phyloP scores from a whole-genome alignment of 2,797 vertebrate species.

The Pangasius larnaudii region DNA sequence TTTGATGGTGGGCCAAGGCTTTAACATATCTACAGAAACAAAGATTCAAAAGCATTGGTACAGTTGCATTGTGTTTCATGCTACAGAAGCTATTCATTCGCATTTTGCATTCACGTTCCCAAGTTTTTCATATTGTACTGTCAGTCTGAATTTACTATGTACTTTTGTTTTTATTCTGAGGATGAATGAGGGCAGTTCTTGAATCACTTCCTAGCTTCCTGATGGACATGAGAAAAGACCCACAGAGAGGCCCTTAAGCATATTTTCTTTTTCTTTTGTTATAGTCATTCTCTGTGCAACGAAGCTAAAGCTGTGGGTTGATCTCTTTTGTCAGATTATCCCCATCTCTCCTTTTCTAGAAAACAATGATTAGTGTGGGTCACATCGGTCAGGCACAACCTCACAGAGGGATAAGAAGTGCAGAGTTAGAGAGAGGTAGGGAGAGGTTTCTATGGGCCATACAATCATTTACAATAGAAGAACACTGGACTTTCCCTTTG shows the following conservation, averaged over 20 bases:
- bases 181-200: conserved; percentile 24
- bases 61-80: conserved; percentile 19
- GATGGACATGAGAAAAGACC: conserved; percentile 38
- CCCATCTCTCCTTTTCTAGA: conserved; percentile 30
- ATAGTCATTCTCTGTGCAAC: conserved; percentile 36
- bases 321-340: conserved; percentile 50
- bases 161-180: conserved; percentile 12
- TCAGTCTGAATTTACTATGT: conserved; percentile 8
- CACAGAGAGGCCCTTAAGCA: conserved; percentile 28
- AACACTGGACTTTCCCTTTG: conserved; percentile 54
- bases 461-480: conserved; percentile 34
- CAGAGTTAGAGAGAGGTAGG: conserved; percentile 1
- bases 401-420: conserved; percentile 44
- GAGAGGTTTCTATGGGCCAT: conserved; percentile 31
- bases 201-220: conserved; percentile 27
- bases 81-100: conserved; percentile 33
- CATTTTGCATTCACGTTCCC: not conserved
- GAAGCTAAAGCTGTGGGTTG: conserved; percentile 39
- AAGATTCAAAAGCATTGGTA: conserved; percentile 54
- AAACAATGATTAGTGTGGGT: conserved; percentile 45
- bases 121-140: conserved; percentile 7
- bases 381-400: conserved; percentile 44
- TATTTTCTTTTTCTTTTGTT: conserved; percentile 35
- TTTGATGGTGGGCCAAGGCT: conserved; percentile 61
- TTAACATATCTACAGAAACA: conserved; percentile 58